Conservation (phyloP, 2,797 vertebrate genomes). For the Pseudopleuronectes americanus region DNA sequence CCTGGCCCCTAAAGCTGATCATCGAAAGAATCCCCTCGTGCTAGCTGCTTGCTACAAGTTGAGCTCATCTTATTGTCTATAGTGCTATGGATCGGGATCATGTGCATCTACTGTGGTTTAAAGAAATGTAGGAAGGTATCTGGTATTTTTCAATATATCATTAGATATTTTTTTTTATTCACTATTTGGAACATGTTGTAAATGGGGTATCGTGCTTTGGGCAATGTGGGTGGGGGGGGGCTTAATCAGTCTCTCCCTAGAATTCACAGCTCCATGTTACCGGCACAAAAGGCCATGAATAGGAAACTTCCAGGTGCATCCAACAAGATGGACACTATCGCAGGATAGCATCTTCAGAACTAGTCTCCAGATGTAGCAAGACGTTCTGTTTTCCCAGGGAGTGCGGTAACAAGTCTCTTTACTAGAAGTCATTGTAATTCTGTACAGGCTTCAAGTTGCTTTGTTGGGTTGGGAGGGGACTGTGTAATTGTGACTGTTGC, state of each 20-base stretch:
- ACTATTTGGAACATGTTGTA: slow-evolving; percentile 35
- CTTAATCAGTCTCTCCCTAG: slow-evolving; percentile 86
- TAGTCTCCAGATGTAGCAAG: slow-evolving; percentile 74
- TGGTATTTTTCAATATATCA: slow-evolving; percentile 41
- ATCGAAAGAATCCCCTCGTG: slow-evolving; percentile 66
- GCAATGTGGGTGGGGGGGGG: slow-evolving; percentile 51
- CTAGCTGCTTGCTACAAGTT: slow-evolving; percentile 64
- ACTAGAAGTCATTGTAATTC: slow-evolving; percentile 66
- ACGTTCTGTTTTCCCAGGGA: slow-evolving; percentile 62
- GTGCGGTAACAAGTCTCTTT: slow-evolving; percentile 78
- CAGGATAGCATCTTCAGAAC: slow-evolving; percentile 75
- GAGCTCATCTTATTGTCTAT: slow-evolving; percentile 64
- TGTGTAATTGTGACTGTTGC: slow-evolving; percentile 85
- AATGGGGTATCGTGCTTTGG: slow-evolving; percentile 39
- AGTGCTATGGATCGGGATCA: slow-evolving; percentile 68
- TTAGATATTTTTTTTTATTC: slow-evolving; percentile 22
- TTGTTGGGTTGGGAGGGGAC: slow-evolving; percentile 75
- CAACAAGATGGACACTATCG: slow-evolving; percentile 71
- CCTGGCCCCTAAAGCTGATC: slow-evolving; percentile 69
- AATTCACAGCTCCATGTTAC: slow-evolving; percentile 83
- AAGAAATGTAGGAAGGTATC: slow-evolving; percentile 81
- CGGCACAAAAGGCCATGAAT: slow-evolving; percentile 69
- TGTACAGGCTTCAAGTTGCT: slow-evolving; percentile 68
- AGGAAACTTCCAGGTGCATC: slow-evolving; percentile 67
- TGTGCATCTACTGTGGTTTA: slow-evolving; percentile 62